These are phyloP conservation scores for Probaryconus sp. DNA, from an alignment of 1,140 invertebrate species.

Conservation along the genomic window DNA sequence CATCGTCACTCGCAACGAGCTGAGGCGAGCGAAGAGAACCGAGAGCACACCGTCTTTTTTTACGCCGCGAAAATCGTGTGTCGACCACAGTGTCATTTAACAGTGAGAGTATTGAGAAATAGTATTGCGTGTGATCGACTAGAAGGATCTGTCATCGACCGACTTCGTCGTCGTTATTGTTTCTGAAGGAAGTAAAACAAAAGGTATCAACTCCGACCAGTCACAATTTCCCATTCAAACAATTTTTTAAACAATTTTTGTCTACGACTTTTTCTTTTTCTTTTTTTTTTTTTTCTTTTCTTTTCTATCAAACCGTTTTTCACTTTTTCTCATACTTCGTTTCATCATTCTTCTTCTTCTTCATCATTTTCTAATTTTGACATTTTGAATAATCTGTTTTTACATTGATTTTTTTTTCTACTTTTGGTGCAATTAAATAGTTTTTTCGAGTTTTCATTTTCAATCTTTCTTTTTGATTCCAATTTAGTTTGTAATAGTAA, in stretches of 20 bases:
- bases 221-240: conserved; percentile 14
- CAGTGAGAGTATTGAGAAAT: conserved; percentile 41
- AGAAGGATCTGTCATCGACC: conserved; percentile 52
- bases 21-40: conserved; percentile 57
- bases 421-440: not conserved
- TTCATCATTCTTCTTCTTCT: conserved; percentile 6
- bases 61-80: conserved; percentile 35
- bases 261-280: conserved; percentile 8
- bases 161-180: conserved; percentile 48
- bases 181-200: conserved; percentile 53
- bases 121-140: conserved; percentile 57
- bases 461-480: conserved; percentile 18
- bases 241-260: conserved; percentile 10
- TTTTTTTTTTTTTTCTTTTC: conserved; percentile 22
- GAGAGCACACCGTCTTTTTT: conserved; percentile 42
- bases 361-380: conserved; percentile 10
- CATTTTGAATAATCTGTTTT: too few species aligned
- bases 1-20: conserved; percentile 49
- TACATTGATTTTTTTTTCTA: not conserved
- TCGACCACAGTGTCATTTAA: conserved; percentile 19
- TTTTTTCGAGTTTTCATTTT: conserved; percentile 6
- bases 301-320: conserved; percentile 3
- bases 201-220: conserved; percentile 54
- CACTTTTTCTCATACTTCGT: not conserved
- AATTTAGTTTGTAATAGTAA: conserved; percentile 44